Base-by-base conservation (phyloP, 2,888 invertebrate genomes). In the Ernsta delagoae region DNA sequence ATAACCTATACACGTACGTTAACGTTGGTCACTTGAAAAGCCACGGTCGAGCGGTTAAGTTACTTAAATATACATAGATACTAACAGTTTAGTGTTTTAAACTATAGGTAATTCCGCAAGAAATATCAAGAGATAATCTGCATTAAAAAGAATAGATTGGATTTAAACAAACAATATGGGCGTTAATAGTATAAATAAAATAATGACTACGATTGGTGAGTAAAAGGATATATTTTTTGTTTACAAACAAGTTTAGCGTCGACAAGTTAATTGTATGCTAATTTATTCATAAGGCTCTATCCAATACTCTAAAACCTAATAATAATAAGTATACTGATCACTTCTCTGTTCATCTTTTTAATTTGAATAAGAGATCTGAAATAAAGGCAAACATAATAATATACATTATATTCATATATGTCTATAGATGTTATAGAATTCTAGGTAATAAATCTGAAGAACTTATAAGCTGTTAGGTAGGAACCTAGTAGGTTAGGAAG, bases 1-100 rank as follows among this genome's bases (percentile, higher is more conserved):
- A 72, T 70, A 72, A 61, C 68, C 63, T 34, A 60, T 39, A 59
- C 71, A 68, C 71, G 60, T 64, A 57, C 54, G n/a, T 59, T 43
- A 50, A 39, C 50, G 48, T 9, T 48, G 65, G 53, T 59, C 65
- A 66, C 41, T 66, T 59, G 43, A 66, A 59, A 65, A 16, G 4
- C 39, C 65, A 65, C 65, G 65, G 59, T 24, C 62, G 62, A 48
- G 39, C 50, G 65, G 65, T 65, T n/a, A 39, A 36, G 65, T 65
- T 65, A 65, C 39, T 57, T 57, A 34, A 39, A 57, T 36, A 36
- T 56, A 31, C 31, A 31, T 3, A 31, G 31, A 56, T 31, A 56
- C 5, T 5, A 36, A 57, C 57, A 7, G 36, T 57, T 59, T 24
- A 59, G n/a, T 36, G 16, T 59, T 57, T 57, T 57, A 12, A 36